Evolutionary conservation across 2,113 vertebrate genomes (phyloP).

Genomic region (Patagioenas fasciata): DNA sequence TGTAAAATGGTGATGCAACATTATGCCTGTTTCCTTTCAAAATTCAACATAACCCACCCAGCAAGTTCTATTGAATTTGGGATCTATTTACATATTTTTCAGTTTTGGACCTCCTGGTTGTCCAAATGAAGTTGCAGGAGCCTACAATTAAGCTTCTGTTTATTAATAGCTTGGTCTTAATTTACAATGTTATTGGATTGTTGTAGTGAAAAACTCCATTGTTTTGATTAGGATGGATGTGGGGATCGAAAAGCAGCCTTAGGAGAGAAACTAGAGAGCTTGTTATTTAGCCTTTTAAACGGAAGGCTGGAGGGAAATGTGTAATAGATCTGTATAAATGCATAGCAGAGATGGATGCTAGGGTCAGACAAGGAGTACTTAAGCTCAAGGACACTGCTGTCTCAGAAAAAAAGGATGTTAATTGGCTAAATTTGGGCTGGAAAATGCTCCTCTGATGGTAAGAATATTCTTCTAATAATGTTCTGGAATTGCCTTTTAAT

Average conservation of each 20-base stretch:
- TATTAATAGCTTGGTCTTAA: constrained; percentile 9
- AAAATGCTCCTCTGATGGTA: not conserved
- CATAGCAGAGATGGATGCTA: not conserved
- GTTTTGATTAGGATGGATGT: not conserved
- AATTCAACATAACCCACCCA: not conserved
- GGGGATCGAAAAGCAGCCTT: not conserved
- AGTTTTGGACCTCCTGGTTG: not conserved
- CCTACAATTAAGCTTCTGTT: not conserved
- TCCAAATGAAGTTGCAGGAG: not conserved
- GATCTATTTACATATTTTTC: not conserved
- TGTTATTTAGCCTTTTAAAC: not conserved
- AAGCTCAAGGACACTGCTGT: not conserved
- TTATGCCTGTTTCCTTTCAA: not conserved
- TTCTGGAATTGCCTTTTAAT: not conserved
- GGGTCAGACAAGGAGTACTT: not conserved
- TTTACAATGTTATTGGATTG: not conserved
- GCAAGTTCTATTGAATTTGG: not conserved
- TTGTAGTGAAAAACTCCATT: not conserved
- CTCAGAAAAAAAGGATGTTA: not conserved
- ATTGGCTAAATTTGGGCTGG: not conserved
- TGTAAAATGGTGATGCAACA: not conserved
- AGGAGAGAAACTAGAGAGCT: not conserved
- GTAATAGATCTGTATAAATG: not conserved
- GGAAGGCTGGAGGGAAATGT: not conserved
- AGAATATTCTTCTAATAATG: not conserved